A percentile compares a stretch with the other conserved stretches of the same genome.
Conservation (phyloP, 2,113 vertebrate species). For the Mirounga angustirostris region DNA sequence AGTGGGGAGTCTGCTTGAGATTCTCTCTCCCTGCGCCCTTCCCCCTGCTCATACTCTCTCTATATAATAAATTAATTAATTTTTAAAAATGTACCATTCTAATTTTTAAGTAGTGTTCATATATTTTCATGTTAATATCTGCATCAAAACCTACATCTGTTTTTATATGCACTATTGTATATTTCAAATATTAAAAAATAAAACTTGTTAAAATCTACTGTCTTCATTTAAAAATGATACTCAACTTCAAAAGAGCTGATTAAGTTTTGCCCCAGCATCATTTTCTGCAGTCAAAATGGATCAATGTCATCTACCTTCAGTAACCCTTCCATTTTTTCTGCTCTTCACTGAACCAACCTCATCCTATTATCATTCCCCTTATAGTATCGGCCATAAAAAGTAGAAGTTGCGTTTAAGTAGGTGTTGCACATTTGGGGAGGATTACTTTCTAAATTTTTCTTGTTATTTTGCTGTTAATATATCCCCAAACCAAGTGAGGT, state of each 20-base stretch:
- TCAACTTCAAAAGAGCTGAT: neutral
- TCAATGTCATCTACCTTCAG: neutral
- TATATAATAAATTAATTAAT: neutral
- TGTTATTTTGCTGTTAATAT: conserved; percentile 41
- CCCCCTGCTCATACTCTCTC: neutral
- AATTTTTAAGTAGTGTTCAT: neutral
- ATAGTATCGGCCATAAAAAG: neutral
- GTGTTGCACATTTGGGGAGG: neutral
- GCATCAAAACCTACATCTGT: neutral
- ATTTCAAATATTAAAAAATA: neutral
- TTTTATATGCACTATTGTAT: neutral
- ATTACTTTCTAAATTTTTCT: conserved; percentile 35
- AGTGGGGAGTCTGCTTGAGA: neutral
- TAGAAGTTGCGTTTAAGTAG: neutral
- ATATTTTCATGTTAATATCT: neutral
- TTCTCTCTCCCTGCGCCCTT: neutral
- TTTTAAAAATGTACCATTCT: neutral
- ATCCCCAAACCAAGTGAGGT: conserved; percentile 40
- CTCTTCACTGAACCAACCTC: neutral
- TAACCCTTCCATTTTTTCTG: neutral
- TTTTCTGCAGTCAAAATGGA: neutral
- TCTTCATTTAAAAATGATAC: neutral
- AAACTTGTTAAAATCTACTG: neutral
- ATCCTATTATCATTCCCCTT: neutral
- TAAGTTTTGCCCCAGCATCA: neutral